Evolutionary conservation across 2,113 vertebrate genomes (phyloP), one percentile per base, ranked within the genome.

Genomic region (Brienomyrus brachyistius): DNA sequence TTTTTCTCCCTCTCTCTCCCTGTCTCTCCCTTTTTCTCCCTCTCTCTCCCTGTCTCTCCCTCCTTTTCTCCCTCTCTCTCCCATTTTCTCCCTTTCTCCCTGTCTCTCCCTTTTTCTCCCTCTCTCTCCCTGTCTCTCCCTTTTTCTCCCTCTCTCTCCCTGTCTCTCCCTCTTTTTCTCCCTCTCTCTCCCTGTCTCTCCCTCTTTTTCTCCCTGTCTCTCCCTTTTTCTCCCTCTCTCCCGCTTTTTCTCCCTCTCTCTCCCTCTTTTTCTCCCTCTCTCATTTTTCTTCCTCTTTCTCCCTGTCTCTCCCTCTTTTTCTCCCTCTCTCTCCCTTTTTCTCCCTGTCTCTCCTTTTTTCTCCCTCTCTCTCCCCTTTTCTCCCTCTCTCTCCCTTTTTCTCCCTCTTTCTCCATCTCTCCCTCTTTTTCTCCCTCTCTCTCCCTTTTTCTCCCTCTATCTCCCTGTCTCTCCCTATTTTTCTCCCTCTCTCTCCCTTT

Each of bases 181-280:
- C 40, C 10, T 15, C 11, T 74, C 1, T 62, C 21, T n/a, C 21
- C 21, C 7, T 62, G 1, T 23, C 21, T 6, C 19, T 59, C 19
- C 4, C 56, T 59, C 21, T 23, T 15, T 52, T 15, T 52, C 51
- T 54, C 15, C 13, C 31, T 1, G 4, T 77, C 31, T 77, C 0
- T 77, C 31, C 19, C 13, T 40, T 13, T 1, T 19, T 19, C 19
- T 7, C n/a, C 35, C 66, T 27, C 66, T 35, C 27, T 74, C 17
- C 17, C 48, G 52, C 1, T 51, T 0, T 40, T 2, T 40, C 40
- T 40, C 35, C 50, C 43, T 50, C 47, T 6, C 9, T 52, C 13
- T 17, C 0, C 11, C n/a, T n/a, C 3, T 9, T 8, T 9, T 8
- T 62, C 0, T n/a, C 6, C n/a, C 66, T 13, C 3, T 15, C 0